Evolutionary conservation across 1,140 invertebrate genomes (phyloP), one percentile per base, ranked within the genome.

Genomic region (Drosophila arizonae): DNA sequence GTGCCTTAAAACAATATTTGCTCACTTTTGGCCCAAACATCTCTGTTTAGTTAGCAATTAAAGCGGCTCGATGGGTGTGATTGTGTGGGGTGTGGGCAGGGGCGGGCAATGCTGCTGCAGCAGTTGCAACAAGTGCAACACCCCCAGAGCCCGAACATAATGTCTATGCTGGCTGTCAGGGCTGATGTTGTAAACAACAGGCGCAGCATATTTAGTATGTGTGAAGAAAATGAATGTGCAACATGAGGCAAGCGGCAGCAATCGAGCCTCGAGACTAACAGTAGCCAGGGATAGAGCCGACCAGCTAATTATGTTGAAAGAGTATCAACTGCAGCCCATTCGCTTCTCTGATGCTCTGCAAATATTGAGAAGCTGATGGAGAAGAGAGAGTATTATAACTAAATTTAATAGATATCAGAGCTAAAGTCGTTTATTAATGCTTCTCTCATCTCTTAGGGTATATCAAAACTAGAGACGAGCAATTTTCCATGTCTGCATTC

Each of bases 1-100:
- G 84, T 68, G 79, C 84, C 84, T 82, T 86, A 86, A 82, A 82
- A 87, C 76, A 86, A 86, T 86, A 86, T 86, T 86, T 86, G 84
- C 79, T 61, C 69, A 72, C 62, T 52, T 58, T 64, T 56, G 48
- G 46, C 41, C 45, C 41, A 62, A 17, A 46, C 69, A 51, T 52
- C 43, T 66, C 26, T 87, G 84, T 87, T 87, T 87, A 58, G 76
- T 87, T 88, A 84, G 76, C 84, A 84, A 87, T 87, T 88, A 87
- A 76, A 64, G 45, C 15, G 60, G 17, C 51, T 58, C 54, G 46
- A 62, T 63, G 30, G 56, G 26, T 13, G 26, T 15, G 28, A 0
- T 2, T 24, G 21, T 24, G 21, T 24, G 21, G 21, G 1, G 21
- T 24, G 1, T 24, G 1, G 21, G 21, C 17, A 3, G 6, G 28